Base-by-base conservation (phyloP, 2,113 vertebrate genomes). In the Paracanthobrama guichenoti region DNA sequence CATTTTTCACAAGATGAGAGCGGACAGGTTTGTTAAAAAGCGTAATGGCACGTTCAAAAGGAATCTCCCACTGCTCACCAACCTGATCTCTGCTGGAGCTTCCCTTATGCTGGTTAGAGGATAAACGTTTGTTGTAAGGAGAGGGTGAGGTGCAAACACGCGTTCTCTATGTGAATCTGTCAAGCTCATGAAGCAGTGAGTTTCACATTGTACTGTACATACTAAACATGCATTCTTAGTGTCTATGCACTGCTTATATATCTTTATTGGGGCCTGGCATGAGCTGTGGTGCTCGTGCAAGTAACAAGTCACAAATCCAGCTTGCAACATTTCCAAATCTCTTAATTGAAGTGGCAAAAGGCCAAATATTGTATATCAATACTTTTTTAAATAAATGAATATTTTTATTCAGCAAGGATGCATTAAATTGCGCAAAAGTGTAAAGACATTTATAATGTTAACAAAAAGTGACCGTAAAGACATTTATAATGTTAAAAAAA, bases 1-100 rank as follows among this genome's bases (percentile, higher is more conserved):
- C 64, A 26, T 83, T 67, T 66, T 69, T 35, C 18, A 80, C 35
- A 0, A 84, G 86, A 90, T 89, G 84, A 87, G 82, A 89, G 86
- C 62, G 46, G 88, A 88, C 89, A 90, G 88, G 80, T 87, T 85
- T 78, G 86, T 89, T 88, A 85, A 88, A 89, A 87, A 86, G 77
- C 53, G 78, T 84, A 86, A 88, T 87, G 72, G 75, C 76, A 79
- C 76, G 46, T 84, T 88, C 84, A 85, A 64, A 86, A 87, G 28
- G 71, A 90, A 86, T 85, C 55, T 72, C 78, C 62, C 22, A 22
- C 59, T 60, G 35, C 81, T 87, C 50, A 35, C 62, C 57, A 24
- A 35, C 16, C 59, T 50, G 79, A 62, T 57, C 64, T 62, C 55
- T 31, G 39, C 66, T 60, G 26, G 67, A 66, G n/a, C 44, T 80